These are phyloP conservation scores for Limenitis camilla DNA, from an alignment of 2,888 invertebrate species.

Conservation along the genomic window DNA sequence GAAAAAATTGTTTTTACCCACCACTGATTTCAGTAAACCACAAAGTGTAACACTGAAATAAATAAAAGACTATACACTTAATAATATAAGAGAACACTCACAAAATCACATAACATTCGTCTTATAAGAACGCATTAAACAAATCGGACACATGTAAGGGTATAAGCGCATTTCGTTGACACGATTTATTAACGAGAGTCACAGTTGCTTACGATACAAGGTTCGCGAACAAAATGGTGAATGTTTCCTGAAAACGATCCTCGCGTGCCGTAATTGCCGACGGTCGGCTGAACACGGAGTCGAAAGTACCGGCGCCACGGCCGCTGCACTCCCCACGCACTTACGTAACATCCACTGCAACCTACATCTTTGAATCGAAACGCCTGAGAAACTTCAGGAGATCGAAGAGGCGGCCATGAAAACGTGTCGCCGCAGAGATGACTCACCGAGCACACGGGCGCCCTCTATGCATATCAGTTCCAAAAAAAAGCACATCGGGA, in stretches of 20 bases:
- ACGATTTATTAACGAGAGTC: constrained; percentile 13
- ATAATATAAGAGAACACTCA: constrained; percentile 42
- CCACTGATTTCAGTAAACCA: constrained; percentile 11
- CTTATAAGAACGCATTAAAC: constrained; percentile 30
- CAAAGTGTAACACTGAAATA: not conserved
- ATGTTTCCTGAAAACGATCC: constrained; percentile 67
- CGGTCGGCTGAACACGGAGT: constrained; percentile 55
- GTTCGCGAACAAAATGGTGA: constrained; percentile 65
- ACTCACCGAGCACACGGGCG: constrained; percentile 65
- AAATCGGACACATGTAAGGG: constrained; percentile 32
- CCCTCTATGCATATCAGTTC: constrained; percentile 39
- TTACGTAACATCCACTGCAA: constrained; percentile 68
- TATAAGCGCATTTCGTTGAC: constrained; percentile 36
- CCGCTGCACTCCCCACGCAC: constrained; percentile 58
- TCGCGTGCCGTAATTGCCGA: constrained; percentile 59
- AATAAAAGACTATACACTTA: constrained; percentile 21
- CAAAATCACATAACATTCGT: constrained; percentile 38
- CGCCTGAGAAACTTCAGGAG: constrained; percentile 41
- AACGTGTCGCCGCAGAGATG: constrained; percentile 67
- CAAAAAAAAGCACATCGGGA: constrained; percentile 45
- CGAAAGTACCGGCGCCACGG: constrained; percentile 58
- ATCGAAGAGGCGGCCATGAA: constrained; percentile 68
- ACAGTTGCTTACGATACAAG: constrained; percentile 41
- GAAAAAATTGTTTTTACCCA: constrained; percentile 9
- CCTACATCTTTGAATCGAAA: constrained; percentile 47